Base-by-base conservation (phyloP, 2,797 vertebrate species). In the Schizopygopsis pylzovi region DNA sequence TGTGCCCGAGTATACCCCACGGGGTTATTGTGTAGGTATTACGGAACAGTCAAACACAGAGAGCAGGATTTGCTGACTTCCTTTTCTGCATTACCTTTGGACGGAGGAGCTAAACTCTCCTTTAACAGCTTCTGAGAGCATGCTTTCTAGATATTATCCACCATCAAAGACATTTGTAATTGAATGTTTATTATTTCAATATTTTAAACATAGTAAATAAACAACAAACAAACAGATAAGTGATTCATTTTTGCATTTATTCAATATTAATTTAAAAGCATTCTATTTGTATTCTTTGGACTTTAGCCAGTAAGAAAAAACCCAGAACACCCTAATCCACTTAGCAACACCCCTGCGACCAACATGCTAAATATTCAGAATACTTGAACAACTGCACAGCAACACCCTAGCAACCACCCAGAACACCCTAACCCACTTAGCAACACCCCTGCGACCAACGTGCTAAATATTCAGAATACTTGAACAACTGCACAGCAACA, bases 11-110 rank as follows among this genome's bases (percentile, higher is more conserved):
- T 89, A 91, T 90, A 91, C 92, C 92, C 90, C 90, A 90, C 87
- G 90, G 92, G 91, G 88, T 91, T 91, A 91, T 90, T 89, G 87
- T 90, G 90, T 91, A 92, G 92, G 89, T 91, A 89, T 91, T 89
- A 89, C 79, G 85, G 84, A 83, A 86, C 82, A 88, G 89, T 88
- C 85, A 85, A 88, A 91, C 83, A 85, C 87, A 89, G 52, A 88
- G 85, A 89, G 89, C 84, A 88, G 89, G 83, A 90, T 90, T 87
- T 87, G 88, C 85, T 87, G 89, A 90, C 87, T 82, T 90, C 86
- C 86, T 84, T 89, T 87, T 89, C 87, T 89, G 89, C 86, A 86
- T 87, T 89, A 84, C 86, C 81, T 85, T 86, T 81, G 77, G 85
- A 89, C 56, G 28, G 80, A 85, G 83, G 83, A 85, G 77, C 84